phyloP scores from a whole-genome alignment of 2,888 invertebrate species.

The Macaria liturata region DNA sequence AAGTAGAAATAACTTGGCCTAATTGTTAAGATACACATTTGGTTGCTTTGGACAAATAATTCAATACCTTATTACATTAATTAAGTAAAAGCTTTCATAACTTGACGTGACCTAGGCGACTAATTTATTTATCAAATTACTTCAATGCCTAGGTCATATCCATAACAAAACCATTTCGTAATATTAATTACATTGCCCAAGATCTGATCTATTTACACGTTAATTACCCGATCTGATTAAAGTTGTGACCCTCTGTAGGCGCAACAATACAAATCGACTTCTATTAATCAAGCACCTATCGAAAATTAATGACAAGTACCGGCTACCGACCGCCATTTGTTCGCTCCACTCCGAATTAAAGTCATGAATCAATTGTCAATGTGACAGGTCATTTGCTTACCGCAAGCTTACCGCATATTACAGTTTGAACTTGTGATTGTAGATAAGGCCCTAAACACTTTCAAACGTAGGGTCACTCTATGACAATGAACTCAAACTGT shows the following conservation, averaged over 20 bases:
- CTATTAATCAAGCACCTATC: conserved; percentile 57
- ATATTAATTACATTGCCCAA: conserved; percentile 12
- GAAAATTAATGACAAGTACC: conserved; percentile 53
- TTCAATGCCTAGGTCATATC: too few relatives aligned
- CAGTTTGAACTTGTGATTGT: conserved; percentile 30
- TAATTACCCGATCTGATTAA: conserved; percentile 29
- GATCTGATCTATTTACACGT: conserved; percentile 16
- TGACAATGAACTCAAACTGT: conserved; percentile 78
- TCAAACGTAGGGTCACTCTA: conserved; percentile 51
- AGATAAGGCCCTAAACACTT: conserved; percentile 60
- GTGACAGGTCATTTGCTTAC: conserved; percentile 68
- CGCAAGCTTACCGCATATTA: conserved; percentile 40
- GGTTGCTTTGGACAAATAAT: too few relatives aligned
- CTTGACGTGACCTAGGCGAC: too few relatives aligned
- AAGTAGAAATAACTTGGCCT: too few relatives aligned
- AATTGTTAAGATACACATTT: too few relatives aligned
- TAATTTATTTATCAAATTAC: too few relatives aligned
- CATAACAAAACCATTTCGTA: conserved; percentile 4
- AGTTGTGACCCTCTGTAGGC: conserved; percentile 36
- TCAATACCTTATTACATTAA: too few relatives aligned
- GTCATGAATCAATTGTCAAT: conserved; percentile 63
- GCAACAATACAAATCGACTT: conserved; percentile 42
- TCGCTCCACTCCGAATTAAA: conserved; percentile 49
- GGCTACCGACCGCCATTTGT: conserved; percentile 51
- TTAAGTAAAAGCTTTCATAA: too few relatives aligned